Conservation (phyloP, 2,797 vertebrate species). For the Enoplosus armatus region DNA sequence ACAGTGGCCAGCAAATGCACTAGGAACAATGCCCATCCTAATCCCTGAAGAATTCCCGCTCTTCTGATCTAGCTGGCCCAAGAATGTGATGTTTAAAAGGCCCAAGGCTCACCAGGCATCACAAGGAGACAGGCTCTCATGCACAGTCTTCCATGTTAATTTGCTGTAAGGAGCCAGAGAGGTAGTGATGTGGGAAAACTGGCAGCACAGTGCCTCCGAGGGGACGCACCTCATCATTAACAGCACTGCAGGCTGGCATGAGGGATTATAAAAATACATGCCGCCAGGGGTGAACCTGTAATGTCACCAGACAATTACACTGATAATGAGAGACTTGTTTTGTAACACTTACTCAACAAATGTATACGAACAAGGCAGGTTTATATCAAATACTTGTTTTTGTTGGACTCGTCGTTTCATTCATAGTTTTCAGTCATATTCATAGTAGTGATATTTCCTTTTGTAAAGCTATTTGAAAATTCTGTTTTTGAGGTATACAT, state of each 20-base stretch:
- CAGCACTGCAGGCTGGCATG: conserved; percentile 36
- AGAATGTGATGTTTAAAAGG: conserved; percentile 80
- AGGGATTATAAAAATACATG: conserved; percentile 53
- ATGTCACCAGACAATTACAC: conserved; percentile 26
- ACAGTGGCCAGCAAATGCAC: conserved; percentile 72
- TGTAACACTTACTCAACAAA: background rate
- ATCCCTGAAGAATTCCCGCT: conserved; percentile 85
- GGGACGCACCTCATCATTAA: conserved; percentile 61
- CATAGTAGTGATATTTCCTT: background rate
- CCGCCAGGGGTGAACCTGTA: conserved; percentile 43
- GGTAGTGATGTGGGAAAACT: conserved; percentile 70
- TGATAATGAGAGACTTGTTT: conserved; percentile 50
- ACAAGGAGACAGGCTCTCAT: conserved; percentile 74
- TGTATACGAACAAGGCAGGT: background rate
- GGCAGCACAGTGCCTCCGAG: conserved; percentile 43
- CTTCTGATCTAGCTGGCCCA: conserved; percentile 78
- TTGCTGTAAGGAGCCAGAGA: conserved; percentile 64
- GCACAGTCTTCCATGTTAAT: conserved; percentile 67
- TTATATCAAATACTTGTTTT: background rate
- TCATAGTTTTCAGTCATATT: background rate
- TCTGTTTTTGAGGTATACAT: background rate
- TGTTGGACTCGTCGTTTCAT: background rate
- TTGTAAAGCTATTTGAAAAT: background rate
- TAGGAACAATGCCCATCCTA: conserved; percentile 82
- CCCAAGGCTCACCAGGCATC: conserved; percentile 72